phyloP scores from a whole-genome alignment of 2,888 invertebrate species.

The Agriopis leucophaearia region DNA sequence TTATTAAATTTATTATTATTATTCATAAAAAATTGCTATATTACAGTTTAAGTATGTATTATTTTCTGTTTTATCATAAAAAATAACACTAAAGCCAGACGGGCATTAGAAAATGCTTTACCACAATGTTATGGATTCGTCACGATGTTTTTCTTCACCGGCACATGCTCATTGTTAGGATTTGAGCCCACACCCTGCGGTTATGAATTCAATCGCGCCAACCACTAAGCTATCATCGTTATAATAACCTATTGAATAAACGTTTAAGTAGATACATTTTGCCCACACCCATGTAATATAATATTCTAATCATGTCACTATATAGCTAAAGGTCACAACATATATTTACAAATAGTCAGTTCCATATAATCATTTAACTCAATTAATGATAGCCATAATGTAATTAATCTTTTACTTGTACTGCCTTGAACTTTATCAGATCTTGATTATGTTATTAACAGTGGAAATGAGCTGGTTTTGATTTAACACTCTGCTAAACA shows the following conservation, averaged over 20 bases:
- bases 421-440: slow-evolving; percentile 58
- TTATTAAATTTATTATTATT: too few relatives aligned
- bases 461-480: slow-evolving; percentile 42
- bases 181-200: too few relatives aligned
- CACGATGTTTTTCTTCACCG: too few relatives aligned
- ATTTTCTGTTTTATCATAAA: too few relatives aligned
- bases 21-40: too few relatives aligned
- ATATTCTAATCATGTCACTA: slow-evolving; percentile 20
- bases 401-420: slow-evolving; percentile 47
- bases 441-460: slow-evolving; percentile 45
- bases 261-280: not conserved
- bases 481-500: slow-evolving; percentile 27
- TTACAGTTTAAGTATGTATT: too few relatives aligned
- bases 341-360: slow-evolving; percentile 21
- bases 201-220: too few relatives aligned
- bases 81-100: too few relatives aligned
- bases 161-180: too few relatives aligned
- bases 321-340: slow-evolving; percentile 21
- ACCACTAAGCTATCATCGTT: too few relatives aligned
- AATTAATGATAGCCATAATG: slow-evolving; percentile 52
- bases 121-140: too few relatives aligned
- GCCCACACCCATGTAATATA: slow-evolving; percentile 17
- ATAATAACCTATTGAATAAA: not conserved
- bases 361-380: slow-evolving; percentile 40
- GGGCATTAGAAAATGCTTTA: too few relatives aligned